Conservation (phyloP, 2,113 vertebrate genomes). For the Carollia perspicillata region DNA sequence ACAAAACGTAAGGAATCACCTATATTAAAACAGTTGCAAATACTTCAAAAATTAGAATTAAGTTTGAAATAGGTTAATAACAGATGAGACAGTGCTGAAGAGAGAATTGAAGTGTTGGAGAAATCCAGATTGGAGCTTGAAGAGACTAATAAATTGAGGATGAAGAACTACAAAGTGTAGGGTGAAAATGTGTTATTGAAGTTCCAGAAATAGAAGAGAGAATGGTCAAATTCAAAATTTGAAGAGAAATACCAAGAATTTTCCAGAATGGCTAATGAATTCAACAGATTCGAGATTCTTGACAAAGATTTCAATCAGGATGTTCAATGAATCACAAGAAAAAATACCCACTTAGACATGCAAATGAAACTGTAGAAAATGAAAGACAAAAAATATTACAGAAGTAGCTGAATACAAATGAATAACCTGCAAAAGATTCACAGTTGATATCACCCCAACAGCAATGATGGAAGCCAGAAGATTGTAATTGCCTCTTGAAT, state of each 20-base stretch:
- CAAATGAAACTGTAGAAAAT: neutral
- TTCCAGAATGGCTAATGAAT: neutral
- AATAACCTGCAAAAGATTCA: neutral
- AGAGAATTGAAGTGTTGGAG: conserved; percentile 23
- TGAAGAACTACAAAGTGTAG: neutral
- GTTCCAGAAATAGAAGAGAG: conserved; percentile 2
- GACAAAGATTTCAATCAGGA: neutral
- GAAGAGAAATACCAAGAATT: neutral
- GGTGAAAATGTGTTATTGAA: neutral
- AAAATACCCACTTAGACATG: neutral
- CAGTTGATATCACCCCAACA: neutral
- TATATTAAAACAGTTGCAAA: neutral
- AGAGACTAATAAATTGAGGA: neutral
- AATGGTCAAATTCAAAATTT: neutral
- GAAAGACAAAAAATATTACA: neutral
- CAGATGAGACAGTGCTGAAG: neutral
- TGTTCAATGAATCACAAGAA: neutral
- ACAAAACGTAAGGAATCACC: neutral
- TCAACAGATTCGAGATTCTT: neutral
- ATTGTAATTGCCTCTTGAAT: neutral
- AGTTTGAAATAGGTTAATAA: neutral
- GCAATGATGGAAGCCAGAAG: neutral
- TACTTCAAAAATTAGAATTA: neutral
- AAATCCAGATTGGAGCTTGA: neutral
- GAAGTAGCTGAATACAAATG: neutral